phyloP scores from a whole-genome alignment of 1,140 invertebrate genomes.

The Paraescarpia echinospica region DNA sequence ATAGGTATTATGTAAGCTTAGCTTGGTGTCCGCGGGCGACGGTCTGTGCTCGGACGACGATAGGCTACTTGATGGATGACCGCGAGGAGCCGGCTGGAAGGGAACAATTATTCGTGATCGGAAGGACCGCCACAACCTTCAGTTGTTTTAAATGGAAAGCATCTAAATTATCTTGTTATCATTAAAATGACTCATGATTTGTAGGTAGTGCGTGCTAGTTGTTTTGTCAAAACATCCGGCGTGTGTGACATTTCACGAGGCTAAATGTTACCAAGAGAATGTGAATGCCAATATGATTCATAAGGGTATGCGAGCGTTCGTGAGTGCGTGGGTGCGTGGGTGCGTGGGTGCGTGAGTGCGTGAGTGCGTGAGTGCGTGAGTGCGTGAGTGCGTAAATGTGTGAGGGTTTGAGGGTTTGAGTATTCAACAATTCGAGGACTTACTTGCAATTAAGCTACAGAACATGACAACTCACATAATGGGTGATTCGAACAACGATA shows the following conservation, averaged over 20 bases:
- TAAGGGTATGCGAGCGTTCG: not conserved
- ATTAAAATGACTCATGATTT: not conserved
- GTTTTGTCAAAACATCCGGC: not conserved
- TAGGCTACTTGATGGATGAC: not conserved
- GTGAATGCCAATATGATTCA: not conserved
- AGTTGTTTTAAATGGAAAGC: not conserved
- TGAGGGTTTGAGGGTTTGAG: not conserved
- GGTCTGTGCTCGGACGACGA: not conserved
- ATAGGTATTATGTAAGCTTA: not conserved
- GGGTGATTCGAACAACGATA: not conserved
- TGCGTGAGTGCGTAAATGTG: not conserved
- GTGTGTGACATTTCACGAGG: not conserved
- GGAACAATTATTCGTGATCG: not conserved
- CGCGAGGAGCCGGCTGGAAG: not conserved
- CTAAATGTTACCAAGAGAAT: not conserved
- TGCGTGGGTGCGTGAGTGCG: not conserved
- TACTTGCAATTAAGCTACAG: not conserved
- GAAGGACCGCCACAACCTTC: not conserved
- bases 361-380: not conserved
- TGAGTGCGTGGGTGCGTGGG: not conserved
- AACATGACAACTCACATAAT: not conserved
- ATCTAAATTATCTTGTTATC: not conserved
- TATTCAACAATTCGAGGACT: not conserved
- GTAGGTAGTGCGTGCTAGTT: not conserved
- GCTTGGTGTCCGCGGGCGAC: not conserved